phyloP scores from a whole-genome alignment of 2,888 invertebrate genomes.

The Drosophila cognata region DNA sequence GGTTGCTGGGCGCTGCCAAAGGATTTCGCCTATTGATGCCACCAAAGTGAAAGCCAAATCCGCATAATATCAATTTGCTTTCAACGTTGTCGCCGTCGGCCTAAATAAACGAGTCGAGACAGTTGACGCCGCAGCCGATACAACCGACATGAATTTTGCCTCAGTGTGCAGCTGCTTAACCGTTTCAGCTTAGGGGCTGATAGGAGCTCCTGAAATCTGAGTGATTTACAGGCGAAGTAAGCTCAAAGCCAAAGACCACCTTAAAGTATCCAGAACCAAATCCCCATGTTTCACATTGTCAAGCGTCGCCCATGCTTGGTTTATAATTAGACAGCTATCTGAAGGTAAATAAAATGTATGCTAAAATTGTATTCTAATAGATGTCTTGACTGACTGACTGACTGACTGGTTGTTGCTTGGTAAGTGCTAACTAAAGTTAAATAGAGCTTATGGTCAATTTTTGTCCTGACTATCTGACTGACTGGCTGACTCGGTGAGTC shows the following conservation, averaged over 20 bases:
- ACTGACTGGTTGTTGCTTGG: not conserved
- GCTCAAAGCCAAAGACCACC: not conserved
- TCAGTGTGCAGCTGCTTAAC: slow-evolving; percentile 28
- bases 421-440: not conserved
- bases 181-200: slow-evolving; percentile 14
- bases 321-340: not conserved
- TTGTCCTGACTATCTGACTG: not conserved
- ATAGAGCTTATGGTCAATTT: not conserved
- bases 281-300: not conserved
- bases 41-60: slow-evolving; percentile 80
- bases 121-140: slow-evolving; percentile 37
- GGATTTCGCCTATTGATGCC: slow-evolving; percentile 80
- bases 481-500: too few relatives aligned
- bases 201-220: slow-evolving; percentile 45
- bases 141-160: slow-evolving; percentile 29
- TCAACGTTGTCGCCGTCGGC: slow-evolving; percentile 70
- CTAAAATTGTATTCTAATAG: not conserved
- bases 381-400: not conserved
- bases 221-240: slow-evolving; percentile 31
- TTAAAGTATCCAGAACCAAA: not conserved
- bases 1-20: slow-evolving; percentile 54
- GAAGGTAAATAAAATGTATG: not conserved
- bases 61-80: slow-evolving; percentile 83
- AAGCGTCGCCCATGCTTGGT: not conserved
- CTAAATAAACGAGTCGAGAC: slow-evolving; percentile 70